Evolutionary conservation across 2,113 vertebrate genomes (phyloP).

Genomic region (Syngnathoides biaculeatus): DNA sequence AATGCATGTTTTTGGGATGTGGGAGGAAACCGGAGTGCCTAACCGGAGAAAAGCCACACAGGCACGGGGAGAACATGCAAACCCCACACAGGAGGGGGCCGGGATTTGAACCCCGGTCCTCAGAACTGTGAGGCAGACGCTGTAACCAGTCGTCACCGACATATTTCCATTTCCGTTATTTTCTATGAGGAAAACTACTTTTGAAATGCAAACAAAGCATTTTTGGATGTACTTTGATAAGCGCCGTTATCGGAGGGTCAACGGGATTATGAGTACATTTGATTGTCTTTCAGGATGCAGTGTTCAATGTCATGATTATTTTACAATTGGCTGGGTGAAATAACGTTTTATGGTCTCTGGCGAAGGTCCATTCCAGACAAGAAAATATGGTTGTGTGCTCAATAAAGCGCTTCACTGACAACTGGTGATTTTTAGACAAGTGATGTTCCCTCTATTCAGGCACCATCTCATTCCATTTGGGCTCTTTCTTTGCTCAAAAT

Average conservation of each 20-base stretch:
- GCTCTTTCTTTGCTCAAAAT: conserved; percentile 6
- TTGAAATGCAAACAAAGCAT: too few species aligned
- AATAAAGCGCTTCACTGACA: not conserved
- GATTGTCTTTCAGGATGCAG: not conserved
- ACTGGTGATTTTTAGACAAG: conserved; percentile 3
- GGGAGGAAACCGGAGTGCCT: too few species aligned
- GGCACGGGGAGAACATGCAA: too few species aligned
- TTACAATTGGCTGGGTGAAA: not conserved
- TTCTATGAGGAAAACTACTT: too few species aligned
- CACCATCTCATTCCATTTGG: conserved; percentile 14
- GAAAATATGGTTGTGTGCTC: conserved; percentile 9
- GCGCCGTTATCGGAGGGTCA: not conserved
- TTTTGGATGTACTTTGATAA: not conserved
- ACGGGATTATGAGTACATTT: not conserved
- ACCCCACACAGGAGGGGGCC: too few species aligned
- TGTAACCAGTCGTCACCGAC: too few species aligned
- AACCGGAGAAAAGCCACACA: too few species aligned
- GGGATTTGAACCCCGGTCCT: too few species aligned
- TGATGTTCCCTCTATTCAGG: conserved; percentile 22
- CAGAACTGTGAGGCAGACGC: too few species aligned
- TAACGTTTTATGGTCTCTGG: not conserved
- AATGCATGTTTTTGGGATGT: too few species aligned
- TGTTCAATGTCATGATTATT: not conserved
- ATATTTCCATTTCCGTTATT: too few species aligned
- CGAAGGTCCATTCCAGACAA: not conserved